Evolutionary conservation across 2,797 vertebrate species (phyloP).

Genomic region (Dendrocincla tyrannina): DNA sequence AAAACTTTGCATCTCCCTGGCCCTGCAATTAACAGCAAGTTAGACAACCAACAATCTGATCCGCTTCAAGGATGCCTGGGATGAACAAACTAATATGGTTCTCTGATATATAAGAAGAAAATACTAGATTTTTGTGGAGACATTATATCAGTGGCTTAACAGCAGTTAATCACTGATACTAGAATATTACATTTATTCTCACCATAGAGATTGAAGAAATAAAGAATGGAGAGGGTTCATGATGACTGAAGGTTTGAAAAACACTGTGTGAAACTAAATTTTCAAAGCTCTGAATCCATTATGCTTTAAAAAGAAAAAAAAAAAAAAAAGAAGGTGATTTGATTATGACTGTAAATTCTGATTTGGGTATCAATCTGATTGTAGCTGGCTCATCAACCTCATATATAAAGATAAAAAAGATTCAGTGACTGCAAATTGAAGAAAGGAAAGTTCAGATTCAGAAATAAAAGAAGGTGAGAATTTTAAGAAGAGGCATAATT

Average conservation of each 20-base stretch:
- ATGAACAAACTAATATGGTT: background rate
- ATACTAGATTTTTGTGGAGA: background rate
- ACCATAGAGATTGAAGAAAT: background rate
- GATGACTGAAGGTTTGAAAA: background rate
- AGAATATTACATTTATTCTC: background rate
- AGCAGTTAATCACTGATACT: background rate
- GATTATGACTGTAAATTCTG: conserved; percentile 9
- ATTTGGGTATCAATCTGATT: conserved; percentile 27
- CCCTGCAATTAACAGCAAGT: background rate
- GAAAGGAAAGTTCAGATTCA: background rate
- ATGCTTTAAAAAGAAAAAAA: background rate
- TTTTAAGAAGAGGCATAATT: background rate
- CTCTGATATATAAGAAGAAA: background rate
- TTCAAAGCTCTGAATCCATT: background rate
- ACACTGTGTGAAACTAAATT: background rate
- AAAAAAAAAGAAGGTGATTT: background rate
- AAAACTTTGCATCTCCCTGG: background rate
- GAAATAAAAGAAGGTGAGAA: background rate
- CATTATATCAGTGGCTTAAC: background rate
- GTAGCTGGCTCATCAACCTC: conserved; percentile 4
- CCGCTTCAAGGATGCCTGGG: background rate
- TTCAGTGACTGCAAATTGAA: background rate
- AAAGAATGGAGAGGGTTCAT: background rate
- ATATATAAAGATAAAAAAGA: conserved; percentile 46
- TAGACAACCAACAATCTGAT: background rate